Conservation (phyloP, 23 tunicate genomes). For the Halocynthia roretzi region DNA sequence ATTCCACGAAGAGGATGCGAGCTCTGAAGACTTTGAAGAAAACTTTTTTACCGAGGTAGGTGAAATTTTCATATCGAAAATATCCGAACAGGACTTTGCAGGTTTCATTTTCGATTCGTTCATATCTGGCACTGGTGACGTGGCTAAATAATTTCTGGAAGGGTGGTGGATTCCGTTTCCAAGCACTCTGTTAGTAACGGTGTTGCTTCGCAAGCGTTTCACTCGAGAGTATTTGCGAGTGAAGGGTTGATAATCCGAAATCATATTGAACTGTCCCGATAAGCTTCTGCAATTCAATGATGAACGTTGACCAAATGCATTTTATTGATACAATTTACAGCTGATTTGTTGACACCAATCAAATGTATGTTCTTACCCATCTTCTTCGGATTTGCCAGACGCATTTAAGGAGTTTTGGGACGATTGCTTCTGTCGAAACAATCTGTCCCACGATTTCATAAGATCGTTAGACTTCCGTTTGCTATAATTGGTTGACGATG, state of each 20-base stretch:
- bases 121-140: background rate
- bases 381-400: too few species aligned
- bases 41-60: background rate
- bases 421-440: too few species aligned
- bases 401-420: too few species aligned
- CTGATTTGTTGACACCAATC: too few species aligned
- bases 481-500: background rate
- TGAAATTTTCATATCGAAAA: constrained; percentile 21
- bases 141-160: background rate
- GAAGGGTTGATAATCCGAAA: background rate
- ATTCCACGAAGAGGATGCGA: constrained; percentile 11
- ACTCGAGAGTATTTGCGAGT: background rate
- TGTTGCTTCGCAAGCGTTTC: background rate
- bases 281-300: too few species aligned
- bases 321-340: too few species aligned
- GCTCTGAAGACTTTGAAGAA: constrained; percentile 15
- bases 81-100: constrained; percentile 58
- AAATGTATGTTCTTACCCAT: too few species aligned
- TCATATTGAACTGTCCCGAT: background rate
- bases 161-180: background rate
- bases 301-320: too few species aligned
- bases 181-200: background rate
- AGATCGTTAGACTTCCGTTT: constrained; percentile 19
- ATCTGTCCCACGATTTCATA: constrained; percentile 28
- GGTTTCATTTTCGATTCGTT: constrained; percentile 38